phyloP scores from a whole-genome alignment of 2,797 vertebrate species.

The Rhinatrema bivittatum region DNA sequence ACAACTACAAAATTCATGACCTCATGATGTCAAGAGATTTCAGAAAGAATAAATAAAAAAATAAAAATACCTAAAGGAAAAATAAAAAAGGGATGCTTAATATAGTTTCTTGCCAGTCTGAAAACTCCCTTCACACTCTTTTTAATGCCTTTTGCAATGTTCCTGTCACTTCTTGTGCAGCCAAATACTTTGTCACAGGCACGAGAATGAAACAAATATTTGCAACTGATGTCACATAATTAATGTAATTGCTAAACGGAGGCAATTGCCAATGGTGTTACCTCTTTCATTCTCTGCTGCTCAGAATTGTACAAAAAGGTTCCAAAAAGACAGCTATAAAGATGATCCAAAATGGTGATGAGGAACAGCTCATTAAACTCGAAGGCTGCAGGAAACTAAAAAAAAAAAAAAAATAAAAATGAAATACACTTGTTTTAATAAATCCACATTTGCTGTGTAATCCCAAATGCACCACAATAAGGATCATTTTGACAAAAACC shows the following conservation, averaged over 20 bases:
- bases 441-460: no score
- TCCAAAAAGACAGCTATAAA: conserved; percentile 94
- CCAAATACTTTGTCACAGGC: no score
- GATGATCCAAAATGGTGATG: conserved; percentile 86
- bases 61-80: conserved; percentile 1
- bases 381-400: conserved; percentile 89
- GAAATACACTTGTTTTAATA: not conserved
- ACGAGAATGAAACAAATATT: not conserved
- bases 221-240: no score
- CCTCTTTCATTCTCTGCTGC: conserved; percentile 75
- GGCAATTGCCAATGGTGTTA: no score
- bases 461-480: no score
- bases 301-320: conserved; percentile 91
- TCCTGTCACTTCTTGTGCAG: no score
- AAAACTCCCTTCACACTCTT: no score
- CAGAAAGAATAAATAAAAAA: not conserved
- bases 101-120: not conserved
- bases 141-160: no score
- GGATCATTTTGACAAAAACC: no score
- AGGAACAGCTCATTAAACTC: conserved; percentile 94
- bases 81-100: not conserved
- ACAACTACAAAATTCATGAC: no score
- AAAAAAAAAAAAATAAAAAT: conserved; percentile 6
- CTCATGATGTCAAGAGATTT: not conserved
- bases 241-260: no score